Percentiles rank a stretch among this genome's conserved stretches.
These are phyloP conservation scores for Parnassius apollo DNA, from an alignment of 2,888 invertebrate species.

Conservation along the genomic window DNA sequence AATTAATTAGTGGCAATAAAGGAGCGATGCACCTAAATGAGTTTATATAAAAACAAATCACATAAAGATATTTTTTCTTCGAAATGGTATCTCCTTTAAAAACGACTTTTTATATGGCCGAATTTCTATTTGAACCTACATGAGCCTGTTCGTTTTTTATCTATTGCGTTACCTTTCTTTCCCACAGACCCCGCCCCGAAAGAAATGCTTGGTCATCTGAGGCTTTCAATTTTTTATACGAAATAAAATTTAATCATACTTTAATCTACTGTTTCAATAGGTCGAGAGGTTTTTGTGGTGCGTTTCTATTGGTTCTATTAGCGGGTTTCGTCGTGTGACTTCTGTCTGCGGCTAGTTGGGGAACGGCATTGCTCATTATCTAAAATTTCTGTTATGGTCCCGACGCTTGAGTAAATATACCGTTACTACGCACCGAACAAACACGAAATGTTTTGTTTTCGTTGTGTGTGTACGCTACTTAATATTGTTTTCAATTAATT, in stretches of 20 bases:
- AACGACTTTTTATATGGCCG: slow-evolving; percentile 24
- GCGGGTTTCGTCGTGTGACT: slow-evolving; percentile 36
- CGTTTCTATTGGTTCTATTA: slow-evolving; percentile 37
- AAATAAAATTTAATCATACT: slow-evolving; percentile 71
- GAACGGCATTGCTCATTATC: slow-evolving; percentile 8
- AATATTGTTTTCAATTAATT: slow-evolving; percentile 6
- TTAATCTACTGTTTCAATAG: slow-evolving; percentile 74
- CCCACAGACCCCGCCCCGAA: slow-evolving; percentile 57
- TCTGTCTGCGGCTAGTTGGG: slow-evolving; percentile 29
- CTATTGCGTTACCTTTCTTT: slow-evolving; percentile 38
- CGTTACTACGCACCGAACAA: slow-evolving; percentile 4
- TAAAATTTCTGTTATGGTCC: slow-evolving; percentile 8
- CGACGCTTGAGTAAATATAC: slow-evolving; percentile 5
- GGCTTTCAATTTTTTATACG: slow-evolving; percentile 47
- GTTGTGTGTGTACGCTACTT: slow-evolving; percentile 4
- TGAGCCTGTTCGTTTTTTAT: slow-evolving; percentile 42
- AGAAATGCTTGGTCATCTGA: slow-evolving; percentile 61
- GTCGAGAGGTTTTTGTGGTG: slow-evolving; percentile 39
- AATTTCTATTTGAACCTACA: slow-evolving; percentile 44
- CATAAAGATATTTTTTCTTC: no score
- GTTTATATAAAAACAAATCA: no score
- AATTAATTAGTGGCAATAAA: no score
- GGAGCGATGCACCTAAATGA: no score
- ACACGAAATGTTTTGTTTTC: slow-evolving; percentile 9
- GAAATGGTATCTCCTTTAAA: slow-evolving; percentile 22